Evolutionary conservation across 2,797 vertebrate species (phyloP), one percentile per base, ranked within the genome.

Genomic region (Triplophysa bombifrons): DNA sequence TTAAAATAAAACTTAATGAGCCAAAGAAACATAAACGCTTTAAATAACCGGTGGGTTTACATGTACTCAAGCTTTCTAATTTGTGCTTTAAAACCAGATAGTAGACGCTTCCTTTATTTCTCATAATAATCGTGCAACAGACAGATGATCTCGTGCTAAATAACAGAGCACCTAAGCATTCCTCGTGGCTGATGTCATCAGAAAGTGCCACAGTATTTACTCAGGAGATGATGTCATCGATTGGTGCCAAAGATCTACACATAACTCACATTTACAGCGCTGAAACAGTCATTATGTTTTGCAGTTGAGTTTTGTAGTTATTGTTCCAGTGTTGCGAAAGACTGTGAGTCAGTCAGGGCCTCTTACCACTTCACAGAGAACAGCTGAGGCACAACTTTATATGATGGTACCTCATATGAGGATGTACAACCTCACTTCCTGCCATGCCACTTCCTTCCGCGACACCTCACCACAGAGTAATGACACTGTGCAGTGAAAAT

Each of bases 341-440:
- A 20, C 58, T 10, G 19, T 9, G 75, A 77, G 17, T 77, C 75
- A 77, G n/a, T 34, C 51, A 11, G 38, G 17, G 74, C 55, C 72
- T 20, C 25, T 22, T n/a, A 14, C 30, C 19, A 51, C 50, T 11
- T 44, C 27, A 30, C 14, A 41, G 4, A 14, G 10, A n/a, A 51
- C 17, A 64, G n/a, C 46, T 14, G 12, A 75, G 48, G 73, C 60
- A 74, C 10, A 64, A 65, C 11, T 53, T 22, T 16, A 14, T 61
- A 51, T 46, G 70, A 64, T 30, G 22, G 14, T 8, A 4, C 41
- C 9, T 61, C n/a, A 44, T 27, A 20, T 44, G 56, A 71, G 76
- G 56, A 78, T 70, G 58, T 70, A 27, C 3, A 30, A 71, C 77
- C n/a, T 79, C 77, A 79, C 69, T 66, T 79, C 77, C 77, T 79